Conservation (phyloP, 2,113 vertebrate genomes). For the Sinocyclocheilus anophthalmus region DNA sequence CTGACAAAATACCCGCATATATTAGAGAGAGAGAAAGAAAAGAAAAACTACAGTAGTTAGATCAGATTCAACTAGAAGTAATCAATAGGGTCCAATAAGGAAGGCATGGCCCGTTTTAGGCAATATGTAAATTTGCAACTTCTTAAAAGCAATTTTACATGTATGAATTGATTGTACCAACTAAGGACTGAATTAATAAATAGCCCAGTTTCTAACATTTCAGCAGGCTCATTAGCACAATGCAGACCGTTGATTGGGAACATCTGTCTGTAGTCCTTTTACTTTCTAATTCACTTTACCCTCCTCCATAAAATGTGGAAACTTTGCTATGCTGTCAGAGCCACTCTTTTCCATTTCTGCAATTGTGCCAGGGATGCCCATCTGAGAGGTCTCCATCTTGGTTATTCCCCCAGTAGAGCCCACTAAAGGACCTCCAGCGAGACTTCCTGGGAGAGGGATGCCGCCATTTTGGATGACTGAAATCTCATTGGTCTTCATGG, state of each 20-base stretch:
- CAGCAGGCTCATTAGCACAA: constrained; percentile 69
- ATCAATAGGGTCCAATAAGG: constrained; percentile 63
- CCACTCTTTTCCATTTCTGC: constrained; percentile 82
- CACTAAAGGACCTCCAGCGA: constrained; percentile 78
- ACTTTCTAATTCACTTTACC: constrained; percentile 96
- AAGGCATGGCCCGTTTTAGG: constrained; percentile 73
- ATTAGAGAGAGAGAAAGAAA: constrained; percentile 70
- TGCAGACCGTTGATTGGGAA: not conserved
- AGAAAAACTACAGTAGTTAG: constrained; percentile 76
- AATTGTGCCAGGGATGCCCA: constrained; percentile 69
- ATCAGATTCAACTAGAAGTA: constrained; percentile 75
- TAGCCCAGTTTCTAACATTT: constrained; percentile 67
- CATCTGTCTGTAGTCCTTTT: constrained; percentile 56
- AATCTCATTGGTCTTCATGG: constrained; percentile 98
- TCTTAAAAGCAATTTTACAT: constrained; percentile 34
- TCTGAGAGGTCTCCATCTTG: constrained; percentile 83
- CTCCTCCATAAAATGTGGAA: constrained; percentile 95
- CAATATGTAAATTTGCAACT: constrained; percentile 77
- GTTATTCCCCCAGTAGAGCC: constrained; percentile 77
- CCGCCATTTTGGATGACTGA: constrained; percentile 95
- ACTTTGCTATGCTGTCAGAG: constrained; percentile 83
- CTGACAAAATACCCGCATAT: constrained; percentile 85
- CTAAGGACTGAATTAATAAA: constrained; percentile 54
- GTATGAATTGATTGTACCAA: constrained; percentile 83
- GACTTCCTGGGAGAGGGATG: constrained; percentile 84